A percentile compares a stretch with the other conserved stretches of the same genome.
Conservation (phyloP, 2,797 vertebrate species). For the Coilia nasus region DNA sequence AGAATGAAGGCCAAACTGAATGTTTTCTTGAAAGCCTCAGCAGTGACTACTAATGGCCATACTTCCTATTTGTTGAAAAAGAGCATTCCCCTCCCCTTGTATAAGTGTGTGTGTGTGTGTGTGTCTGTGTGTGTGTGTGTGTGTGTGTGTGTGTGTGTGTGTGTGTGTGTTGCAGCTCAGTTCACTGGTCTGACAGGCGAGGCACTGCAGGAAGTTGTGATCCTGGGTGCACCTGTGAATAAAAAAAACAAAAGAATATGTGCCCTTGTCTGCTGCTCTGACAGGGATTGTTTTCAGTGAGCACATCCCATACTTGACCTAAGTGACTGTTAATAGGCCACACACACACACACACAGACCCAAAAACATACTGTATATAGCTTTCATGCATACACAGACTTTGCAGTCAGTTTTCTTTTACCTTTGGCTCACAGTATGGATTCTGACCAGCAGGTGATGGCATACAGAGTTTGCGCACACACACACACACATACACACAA, state of each 20-base stretch:
- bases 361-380: not conserved
- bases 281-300: not conserved
- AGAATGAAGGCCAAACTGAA: too few species aligned
- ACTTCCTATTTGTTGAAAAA: not conserved
- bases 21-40: too few species aligned
- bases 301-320: not conserved
- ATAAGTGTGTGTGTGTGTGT: not conserved
- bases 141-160: not conserved
- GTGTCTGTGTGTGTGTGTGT: not conserved
- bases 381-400: too few species aligned
- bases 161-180: not conserved
- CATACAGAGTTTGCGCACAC: not conserved
- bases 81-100: too few species aligned
- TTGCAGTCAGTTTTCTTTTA: too few species aligned
- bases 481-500: not conserved
- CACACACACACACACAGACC: not conserved
- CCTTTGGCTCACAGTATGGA: too few species aligned
- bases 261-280: too few species aligned
- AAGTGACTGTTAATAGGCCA: not conserved
- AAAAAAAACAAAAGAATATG: too few species aligned
- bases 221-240: too few species aligned
- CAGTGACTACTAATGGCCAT: too few species aligned
- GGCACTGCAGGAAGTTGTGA: too few species aligned
- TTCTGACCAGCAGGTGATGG: not conserved
- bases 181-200: too few species aligned